A percentile compares a stretch with the other conserved stretches of the same genome.
phyloP scores from a whole-genome alignment of 2,888 invertebrate species.

The Metellina segmentata region DNA sequence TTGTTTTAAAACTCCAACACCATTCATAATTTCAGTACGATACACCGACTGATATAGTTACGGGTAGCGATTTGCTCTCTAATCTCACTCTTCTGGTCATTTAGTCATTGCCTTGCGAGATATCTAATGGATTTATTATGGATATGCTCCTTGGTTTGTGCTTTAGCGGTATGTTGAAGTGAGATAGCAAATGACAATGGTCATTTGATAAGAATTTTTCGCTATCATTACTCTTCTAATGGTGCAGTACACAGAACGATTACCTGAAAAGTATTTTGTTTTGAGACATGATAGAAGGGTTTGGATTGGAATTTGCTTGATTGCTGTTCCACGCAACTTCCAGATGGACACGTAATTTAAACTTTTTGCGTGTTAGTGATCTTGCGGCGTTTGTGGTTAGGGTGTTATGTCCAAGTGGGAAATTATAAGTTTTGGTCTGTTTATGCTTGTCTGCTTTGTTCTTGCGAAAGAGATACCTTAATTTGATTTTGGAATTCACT shows the following conservation, averaged over 20 bases:
- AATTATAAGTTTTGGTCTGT: neutral
- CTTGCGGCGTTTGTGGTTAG: neutral
- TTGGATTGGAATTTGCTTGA: neutral
- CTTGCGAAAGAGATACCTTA: too few species aligned
- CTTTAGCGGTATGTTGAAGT: neutral
- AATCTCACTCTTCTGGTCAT: neutral
- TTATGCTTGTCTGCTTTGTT: too few species aligned
- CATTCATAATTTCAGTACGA: slow-evolving; percentile 22
- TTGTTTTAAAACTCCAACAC: slow-evolving; percentile 3
- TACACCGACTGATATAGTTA: slow-evolving; percentile 11
- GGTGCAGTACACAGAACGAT: neutral
- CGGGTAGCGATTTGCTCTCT: neutral
- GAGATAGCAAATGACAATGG: slow-evolving; percentile 2
- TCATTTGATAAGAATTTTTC: slow-evolving; percentile 10
- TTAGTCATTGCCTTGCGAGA: slow-evolving; percentile 1
- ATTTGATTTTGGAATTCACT: too few species aligned
- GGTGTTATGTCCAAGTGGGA: neutral
- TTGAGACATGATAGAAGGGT: neutral
- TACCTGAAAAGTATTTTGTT: neutral
- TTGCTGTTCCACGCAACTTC: too few species aligned
- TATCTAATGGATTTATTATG: slow-evolving; percentile 58
- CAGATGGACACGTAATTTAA: neutral
- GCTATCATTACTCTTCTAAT: neutral
- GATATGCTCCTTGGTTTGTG: slow-evolving; percentile 10
- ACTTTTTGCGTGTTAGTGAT: neutral